Evolutionary conservation across 2,888 invertebrate species (phyloP).

Genomic region (Diarsia brunnea): DNA sequence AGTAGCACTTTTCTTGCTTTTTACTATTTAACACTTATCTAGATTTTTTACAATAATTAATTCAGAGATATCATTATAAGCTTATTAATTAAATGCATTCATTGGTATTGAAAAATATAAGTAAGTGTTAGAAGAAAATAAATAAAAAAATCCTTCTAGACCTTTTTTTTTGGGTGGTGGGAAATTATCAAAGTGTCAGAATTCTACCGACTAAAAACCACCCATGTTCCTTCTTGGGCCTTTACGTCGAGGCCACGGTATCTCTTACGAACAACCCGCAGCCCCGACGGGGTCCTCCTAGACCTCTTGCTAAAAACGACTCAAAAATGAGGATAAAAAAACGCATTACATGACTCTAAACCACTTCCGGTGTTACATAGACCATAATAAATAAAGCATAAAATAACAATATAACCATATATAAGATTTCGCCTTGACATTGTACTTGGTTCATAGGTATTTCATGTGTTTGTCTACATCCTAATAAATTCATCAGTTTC

Average conservation of each 20-base stretch:
- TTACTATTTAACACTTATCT: no score
- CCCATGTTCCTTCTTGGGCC: no score
- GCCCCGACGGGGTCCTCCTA: no score
- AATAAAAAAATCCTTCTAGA: no score
- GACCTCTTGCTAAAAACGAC: neutral
- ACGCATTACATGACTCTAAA: neutral
- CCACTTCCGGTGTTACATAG: neutral
- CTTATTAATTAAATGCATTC: neutral
- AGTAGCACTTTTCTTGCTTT: neutral
- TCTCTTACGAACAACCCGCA: no score
- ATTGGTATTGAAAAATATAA: neutral
- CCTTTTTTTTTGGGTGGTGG: no score
- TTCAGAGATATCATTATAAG: neutral
- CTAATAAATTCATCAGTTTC: conserved; percentile 41
- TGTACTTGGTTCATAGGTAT: conserved; percentile 3
- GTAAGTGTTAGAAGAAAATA: neutral
- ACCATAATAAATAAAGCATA: neutral
- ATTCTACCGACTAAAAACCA: no score
- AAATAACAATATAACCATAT: neutral
- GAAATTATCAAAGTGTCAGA: no score
- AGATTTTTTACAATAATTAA: neutral
- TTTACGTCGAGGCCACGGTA: no score
- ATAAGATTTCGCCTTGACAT: conserved; percentile 44
- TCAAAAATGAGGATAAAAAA: neutral
- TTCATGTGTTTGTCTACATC: conserved; percentile 5